Percentiles rank a stretch among this genome's conserved stretches.
Conservation (phyloP, 2,888 invertebrate species). For the Calameuta filiformis region DNA sequence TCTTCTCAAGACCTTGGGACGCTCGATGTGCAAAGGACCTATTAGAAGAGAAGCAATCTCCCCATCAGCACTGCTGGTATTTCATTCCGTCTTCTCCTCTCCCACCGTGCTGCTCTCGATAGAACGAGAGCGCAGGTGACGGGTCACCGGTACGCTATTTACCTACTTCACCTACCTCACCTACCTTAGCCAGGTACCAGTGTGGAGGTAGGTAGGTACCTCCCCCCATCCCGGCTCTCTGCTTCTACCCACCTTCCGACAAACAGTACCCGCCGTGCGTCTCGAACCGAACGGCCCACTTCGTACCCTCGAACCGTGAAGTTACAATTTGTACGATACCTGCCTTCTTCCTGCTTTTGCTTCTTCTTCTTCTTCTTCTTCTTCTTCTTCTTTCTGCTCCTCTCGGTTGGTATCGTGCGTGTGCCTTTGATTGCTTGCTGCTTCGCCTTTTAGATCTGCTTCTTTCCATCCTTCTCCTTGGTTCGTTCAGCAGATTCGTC, state of each 20-base stretch:
- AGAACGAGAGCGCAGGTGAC: constrained; percentile 66
- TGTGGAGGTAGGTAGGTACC: background rate
- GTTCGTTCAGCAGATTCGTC: background rate
- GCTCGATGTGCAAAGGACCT: background rate
- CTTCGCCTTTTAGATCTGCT: background rate
- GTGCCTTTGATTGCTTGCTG: background rate
- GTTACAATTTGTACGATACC: background rate
- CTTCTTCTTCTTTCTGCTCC: background rate
- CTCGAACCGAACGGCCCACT: constrained; percentile 2
- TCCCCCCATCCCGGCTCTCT: background rate
- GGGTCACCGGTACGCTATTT: constrained; percentile 65
- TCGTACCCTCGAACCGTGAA: background rate
- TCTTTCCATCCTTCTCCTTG: background rate
- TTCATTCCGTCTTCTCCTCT: constrained; percentile 40
- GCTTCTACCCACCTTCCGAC: constrained; percentile 21
- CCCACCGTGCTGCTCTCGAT: constrained; percentile 60
- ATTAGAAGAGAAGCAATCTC: background rate
- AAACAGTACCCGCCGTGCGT: constrained; percentile 5
- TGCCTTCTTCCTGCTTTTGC: background rate
- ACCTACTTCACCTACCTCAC: constrained; percentile 63
- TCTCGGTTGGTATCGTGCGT: background rate
- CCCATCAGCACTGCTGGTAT: background rate
- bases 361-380: background rate
- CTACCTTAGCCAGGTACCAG: constrained; percentile 23
- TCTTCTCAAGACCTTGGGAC: background rate